These are phyloP conservation scores for Rhaphigaster nebulosa DNA, from an alignment of 2,888 invertebrate species.

Conservation along the genomic window DNA sequence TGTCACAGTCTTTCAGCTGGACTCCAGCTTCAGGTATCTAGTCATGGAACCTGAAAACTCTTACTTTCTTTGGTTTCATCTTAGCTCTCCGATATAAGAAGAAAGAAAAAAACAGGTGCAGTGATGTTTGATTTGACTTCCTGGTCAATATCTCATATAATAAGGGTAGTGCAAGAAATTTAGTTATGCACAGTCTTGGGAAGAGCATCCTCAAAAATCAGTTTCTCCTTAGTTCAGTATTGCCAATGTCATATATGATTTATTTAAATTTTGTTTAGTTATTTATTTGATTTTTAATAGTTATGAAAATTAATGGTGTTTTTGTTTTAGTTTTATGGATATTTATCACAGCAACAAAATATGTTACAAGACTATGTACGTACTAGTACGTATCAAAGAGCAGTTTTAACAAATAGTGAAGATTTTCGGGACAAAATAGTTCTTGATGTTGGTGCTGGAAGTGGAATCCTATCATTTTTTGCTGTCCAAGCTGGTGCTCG, in stretches of 20 bases:
- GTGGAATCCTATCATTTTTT: constrained; percentile 98
- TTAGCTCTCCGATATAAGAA: too few species aligned
- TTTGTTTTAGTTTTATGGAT: constrained; percentile 90
- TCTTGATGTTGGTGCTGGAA: constrained; percentile 98
- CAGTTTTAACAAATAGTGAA: constrained; percentile 91
- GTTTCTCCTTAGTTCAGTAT: neutral
- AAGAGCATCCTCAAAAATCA: neutral
- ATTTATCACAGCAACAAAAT: constrained; percentile 98
- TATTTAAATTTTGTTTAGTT: neutral
- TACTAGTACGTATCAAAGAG: constrained; percentile 98
- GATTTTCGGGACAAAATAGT: constrained; percentile 95
- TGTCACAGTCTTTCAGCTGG: neutral
- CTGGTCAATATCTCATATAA: neutral
- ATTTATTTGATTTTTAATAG: neutral
- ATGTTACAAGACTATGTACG: constrained; percentile 99
- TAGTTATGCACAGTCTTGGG: neutral
- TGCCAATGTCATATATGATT: neutral
- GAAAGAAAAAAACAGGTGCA: neutral
- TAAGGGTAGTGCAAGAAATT: neutral
- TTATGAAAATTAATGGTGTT: constrained; percentile 30
- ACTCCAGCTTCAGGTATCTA: neutral
- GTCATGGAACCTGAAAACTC: neutral
- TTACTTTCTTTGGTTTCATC: neutral
- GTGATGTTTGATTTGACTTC: neutral
- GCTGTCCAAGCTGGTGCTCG: constrained; percentile 97